Evolutionary conservation across 2,888 invertebrate genomes (phyloP).

Genomic region (Norana najaformis): DNA sequence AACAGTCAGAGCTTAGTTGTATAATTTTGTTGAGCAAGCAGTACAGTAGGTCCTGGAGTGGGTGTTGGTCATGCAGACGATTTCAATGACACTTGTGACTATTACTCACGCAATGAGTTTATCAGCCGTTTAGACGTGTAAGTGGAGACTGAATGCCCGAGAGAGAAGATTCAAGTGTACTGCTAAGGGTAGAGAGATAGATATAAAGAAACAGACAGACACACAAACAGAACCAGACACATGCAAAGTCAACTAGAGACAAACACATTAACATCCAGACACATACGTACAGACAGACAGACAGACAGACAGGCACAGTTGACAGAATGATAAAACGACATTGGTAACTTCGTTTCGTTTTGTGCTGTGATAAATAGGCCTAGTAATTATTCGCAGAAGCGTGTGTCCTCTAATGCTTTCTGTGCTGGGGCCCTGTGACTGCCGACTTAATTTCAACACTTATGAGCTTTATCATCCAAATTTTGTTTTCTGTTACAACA

Average conservation of each 20-base stretch:
- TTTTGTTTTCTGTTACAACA: neutral
- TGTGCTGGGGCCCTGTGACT: neutral
- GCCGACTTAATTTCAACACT: neutral
- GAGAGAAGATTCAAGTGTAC: neutral
- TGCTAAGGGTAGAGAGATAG: neutral
- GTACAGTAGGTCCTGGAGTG: neutral
- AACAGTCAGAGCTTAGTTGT: neutral
- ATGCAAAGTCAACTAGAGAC: too few species aligned
- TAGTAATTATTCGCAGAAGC: neutral
- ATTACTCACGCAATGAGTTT: neutral
- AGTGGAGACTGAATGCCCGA: neutral
- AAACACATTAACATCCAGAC: too few species aligned
- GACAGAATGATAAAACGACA: neutral
- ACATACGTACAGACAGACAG: too few species aligned
- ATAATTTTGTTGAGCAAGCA: neutral
- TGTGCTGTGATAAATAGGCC: neutral
- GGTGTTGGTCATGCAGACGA: neutral
- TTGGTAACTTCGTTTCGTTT: neutral
- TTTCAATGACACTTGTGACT: neutral
- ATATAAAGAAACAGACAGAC: neutral
- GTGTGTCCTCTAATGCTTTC: too few species aligned
- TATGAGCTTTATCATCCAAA: neutral
- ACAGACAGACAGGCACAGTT: neutral
- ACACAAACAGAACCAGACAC: too few species aligned
- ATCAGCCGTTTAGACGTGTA: neutral